Conservation (phyloP, 2,113 vertebrate genomes). For the Microtus ochrogaster region DNA sequence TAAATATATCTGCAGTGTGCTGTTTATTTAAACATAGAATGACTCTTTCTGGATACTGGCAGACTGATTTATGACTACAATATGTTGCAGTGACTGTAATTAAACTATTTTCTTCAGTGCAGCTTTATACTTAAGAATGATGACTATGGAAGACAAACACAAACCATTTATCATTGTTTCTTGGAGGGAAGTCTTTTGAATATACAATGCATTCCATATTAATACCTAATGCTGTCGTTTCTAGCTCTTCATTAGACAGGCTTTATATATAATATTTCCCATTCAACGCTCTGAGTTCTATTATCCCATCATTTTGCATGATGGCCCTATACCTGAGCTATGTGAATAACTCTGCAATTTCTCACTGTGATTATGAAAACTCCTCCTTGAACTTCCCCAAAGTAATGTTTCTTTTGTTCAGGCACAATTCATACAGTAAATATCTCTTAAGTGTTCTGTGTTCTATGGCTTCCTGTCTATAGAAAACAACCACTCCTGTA, state of each 20-base stretch:
- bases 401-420: background rate
- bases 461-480: conserved; percentile 14
- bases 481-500: background rate
- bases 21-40: background rate
- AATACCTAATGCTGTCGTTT: conserved; percentile 2
- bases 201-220: conserved; percentile 7
- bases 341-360: background rate
- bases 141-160: background rate
- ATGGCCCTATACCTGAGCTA: background rate
- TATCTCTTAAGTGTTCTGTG: background rate
- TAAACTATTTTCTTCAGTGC: background rate
- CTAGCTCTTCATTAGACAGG: background rate
- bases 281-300: background rate
- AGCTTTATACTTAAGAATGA: background rate
- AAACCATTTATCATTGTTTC: background rate
- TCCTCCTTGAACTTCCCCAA: background rate
- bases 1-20: background rate
- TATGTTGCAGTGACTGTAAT: background rate
- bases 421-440: background rate
- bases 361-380: background rate
- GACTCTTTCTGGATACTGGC: background rate
- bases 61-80: background rate
- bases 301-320: background rate
- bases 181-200: conserved; percentile 29
- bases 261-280: background rate